phyloP scores from a whole-genome alignment of 2,797 vertebrate genomes.

The Myotis daubentonii region DNA sequence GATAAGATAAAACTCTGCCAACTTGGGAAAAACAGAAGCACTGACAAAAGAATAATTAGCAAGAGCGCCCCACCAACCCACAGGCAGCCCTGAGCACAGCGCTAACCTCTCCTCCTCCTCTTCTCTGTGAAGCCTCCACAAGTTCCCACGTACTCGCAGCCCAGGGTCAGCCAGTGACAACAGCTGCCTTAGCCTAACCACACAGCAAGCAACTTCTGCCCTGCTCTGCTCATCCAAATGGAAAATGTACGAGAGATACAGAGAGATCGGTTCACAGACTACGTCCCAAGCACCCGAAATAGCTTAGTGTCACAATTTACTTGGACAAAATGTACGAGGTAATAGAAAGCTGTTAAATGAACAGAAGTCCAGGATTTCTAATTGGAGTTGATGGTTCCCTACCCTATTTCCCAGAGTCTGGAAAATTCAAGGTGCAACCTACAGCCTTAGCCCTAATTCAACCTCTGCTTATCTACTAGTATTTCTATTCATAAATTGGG shows the following conservation, averaged over 20 bases:
- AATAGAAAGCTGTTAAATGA: constrained; percentile 77
- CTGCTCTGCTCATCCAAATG: constrained; percentile 79
- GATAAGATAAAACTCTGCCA: constrained; percentile 57
- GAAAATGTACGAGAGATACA: constrained; percentile 82
- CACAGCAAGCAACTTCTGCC: constrained; percentile 80
- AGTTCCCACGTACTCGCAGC: constrained; percentile 86
- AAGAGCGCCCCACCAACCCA: constrained; percentile 71
- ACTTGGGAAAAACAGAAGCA: constrained; percentile 35
- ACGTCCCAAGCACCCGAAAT: constrained; percentile 79
- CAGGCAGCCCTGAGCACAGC: constrained; percentile 69
- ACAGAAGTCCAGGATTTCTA: constrained; percentile 66
- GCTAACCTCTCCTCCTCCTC: constrained; percentile 42
- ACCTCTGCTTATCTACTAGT: neutral
- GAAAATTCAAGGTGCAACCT: constrained; percentile 55
- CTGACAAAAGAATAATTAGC: constrained; percentile 62
- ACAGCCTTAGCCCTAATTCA: neutral
- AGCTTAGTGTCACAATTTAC: constrained; percentile 81
- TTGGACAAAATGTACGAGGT: constrained; percentile 83
- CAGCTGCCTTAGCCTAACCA: constrained; percentile 78
- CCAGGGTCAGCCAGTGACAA: constrained; percentile 86
- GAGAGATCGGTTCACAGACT: constrained; percentile 80
- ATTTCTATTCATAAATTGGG: constrained; percentile 21
- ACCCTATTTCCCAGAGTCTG: constrained; percentile 44
- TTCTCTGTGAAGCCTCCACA: constrained; percentile 78
- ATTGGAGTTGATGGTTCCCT: constrained; percentile 50